phyloP scores from a whole-genome alignment of 35 echinoderm and acorn worm genomes.

The Apostichopus californicus region DNA sequence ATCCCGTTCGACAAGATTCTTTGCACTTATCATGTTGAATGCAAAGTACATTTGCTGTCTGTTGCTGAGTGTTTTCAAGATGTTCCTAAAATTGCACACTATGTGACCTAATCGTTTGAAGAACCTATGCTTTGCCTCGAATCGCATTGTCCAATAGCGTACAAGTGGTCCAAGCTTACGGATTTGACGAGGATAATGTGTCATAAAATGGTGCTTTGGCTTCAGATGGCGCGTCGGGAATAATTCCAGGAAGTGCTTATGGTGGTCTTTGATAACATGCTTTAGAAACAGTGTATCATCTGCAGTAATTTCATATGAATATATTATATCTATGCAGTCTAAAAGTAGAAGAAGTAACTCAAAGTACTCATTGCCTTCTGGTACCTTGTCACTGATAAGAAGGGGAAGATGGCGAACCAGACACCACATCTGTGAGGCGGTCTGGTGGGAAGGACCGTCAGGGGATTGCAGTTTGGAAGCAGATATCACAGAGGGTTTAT shows the following conservation, averaged over 20 bases:
- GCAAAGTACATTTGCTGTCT: conserved; percentile 50
- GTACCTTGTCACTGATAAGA: conserved; percentile 54
- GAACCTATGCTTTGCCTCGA: conserved; percentile 44
- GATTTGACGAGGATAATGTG: conserved; percentile 33
- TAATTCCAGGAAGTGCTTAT: neutral
- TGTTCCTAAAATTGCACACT: conserved; percentile 68
- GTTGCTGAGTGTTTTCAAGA: conserved; percentile 47
- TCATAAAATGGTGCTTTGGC: conserved; percentile 57
- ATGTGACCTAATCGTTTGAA: conserved; percentile 58
- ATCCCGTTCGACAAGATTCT: neutral
- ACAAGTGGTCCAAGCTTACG: conserved; percentile 18
- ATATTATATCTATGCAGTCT: conserved; percentile 54
- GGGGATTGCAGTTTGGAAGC: conserved; percentile 53
- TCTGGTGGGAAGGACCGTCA: conserved; percentile 42
- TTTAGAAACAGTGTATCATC: conserved; percentile 40
- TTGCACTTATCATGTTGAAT: conserved; percentile 14
- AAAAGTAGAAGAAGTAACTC: conserved; percentile 44
- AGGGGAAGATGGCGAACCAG: conserved; percentile 42
- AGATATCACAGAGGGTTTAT: conserved; percentile 33
- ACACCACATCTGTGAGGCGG: conserved; percentile 61
- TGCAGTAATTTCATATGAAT: conserved; percentile 37
- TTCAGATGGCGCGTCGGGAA: conserved; percentile 6
- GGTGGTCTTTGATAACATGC: conserved; percentile 61
- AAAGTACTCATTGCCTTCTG: conserved; percentile 49
- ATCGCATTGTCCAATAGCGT: conserved; percentile 50